Base-by-base conservation (phyloP, 2,888 invertebrate genomes). In the Drosophila neutralis region DNA sequence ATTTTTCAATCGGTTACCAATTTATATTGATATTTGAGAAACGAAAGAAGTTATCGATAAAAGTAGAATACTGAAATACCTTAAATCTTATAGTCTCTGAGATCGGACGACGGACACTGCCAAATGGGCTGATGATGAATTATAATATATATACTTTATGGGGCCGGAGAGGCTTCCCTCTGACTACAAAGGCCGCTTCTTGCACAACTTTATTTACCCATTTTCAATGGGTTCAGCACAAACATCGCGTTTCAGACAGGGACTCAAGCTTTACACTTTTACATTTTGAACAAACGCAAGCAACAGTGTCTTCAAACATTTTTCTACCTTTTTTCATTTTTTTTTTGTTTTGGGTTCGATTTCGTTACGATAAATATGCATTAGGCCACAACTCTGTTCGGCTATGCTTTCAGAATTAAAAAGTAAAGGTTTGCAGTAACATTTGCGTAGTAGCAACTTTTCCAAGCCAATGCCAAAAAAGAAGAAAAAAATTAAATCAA, bases 381-480 rank as follows among this genome's bases (percentile, higher is more conserved):
- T 59, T 58, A 45, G 40, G 31, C 29, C 29, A 45, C 36, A 45
- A 57, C 42, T 57, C 11, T 51, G 24, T 71, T 35, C 24, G 7
- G 13, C 8, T 21, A 15, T 57, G 35, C 49, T 31, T 31, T 53
- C 2, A 13, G 31, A 53, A n/a, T 35, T 36, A 13, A 51, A 67
- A 18, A 54, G 45, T 31, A 31, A 71, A 68, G 70, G 63, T 71
- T 52, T 62, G 38, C 33, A 71, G 58, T 53, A 72, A 59, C 57
- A 59, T 71, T 72, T 59, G 35, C 29, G 38, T 33, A 68, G 35
- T 36, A 31, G 6, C 56, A 68, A 78, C 59, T 73, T 76, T 67
- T 33, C 11, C 27, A 27, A 53, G 52, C 24, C 31, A 58, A 27
- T 42, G 38, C 3, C 24, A 38, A 60, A 45, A 64, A 68, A 29